Evolutionary conservation across 2,797 vertebrate species (phyloP).

Genomic region (Bradypodion pumilum): DNA sequence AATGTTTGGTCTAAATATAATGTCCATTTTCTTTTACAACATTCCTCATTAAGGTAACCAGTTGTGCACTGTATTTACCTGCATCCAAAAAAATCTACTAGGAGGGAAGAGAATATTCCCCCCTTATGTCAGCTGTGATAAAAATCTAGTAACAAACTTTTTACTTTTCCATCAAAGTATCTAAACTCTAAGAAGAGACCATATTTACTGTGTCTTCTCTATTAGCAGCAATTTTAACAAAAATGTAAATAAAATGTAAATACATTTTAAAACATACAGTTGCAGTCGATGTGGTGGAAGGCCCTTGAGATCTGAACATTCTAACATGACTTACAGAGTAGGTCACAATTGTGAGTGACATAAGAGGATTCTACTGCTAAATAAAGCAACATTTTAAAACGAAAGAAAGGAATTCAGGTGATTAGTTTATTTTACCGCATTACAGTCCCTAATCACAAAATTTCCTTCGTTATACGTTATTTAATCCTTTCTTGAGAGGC

Average conservation of each 20-base stretch:
- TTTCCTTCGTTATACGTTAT: not conserved
- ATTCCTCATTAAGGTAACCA: not conserved
- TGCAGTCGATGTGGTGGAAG: not conserved
- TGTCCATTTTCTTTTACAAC: not conserved
- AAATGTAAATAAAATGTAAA: conserved; percentile 14
- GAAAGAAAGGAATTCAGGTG: not conserved
- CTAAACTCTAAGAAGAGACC: not conserved
- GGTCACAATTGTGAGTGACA: not conserved
- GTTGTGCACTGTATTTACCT: not conserved
- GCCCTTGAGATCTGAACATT: not conserved
- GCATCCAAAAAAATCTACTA: not conserved
- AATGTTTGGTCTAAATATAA: not conserved
- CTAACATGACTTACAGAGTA: not conserved
- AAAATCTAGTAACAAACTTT: not conserved
- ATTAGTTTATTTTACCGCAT: not conserved
- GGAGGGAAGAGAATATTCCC: not conserved
- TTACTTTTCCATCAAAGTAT: not conserved
- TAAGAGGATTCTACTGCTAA: not conserved
- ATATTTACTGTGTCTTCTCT: not conserved
- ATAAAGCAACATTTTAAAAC: not conserved
- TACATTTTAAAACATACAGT: not conserved
- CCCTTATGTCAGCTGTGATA: fast-evolving
- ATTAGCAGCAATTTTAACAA: not conserved
- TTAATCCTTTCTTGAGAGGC: not conserved
- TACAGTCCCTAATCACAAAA: not conserved